A percentile compares a stretch with the other conserved stretches of the same genome.
Conservation (phyloP, 2,113 vertebrate genomes). For the Dissostichus mawsoni region DNA sequence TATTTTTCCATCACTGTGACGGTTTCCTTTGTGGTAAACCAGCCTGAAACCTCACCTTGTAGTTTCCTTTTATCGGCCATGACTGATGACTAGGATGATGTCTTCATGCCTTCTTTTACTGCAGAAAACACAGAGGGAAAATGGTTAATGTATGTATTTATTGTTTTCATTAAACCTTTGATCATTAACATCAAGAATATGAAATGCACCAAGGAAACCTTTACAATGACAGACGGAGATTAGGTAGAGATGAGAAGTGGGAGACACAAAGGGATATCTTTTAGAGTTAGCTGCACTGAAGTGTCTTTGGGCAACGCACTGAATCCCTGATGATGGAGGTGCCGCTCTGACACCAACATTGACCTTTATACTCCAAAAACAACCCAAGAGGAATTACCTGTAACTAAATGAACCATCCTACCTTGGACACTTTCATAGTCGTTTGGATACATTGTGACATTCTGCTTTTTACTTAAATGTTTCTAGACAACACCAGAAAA, state of each 20-base stretch:
- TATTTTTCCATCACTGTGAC: too few species aligned
- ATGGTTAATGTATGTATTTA: not conserved
- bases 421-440: not conserved
- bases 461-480: not conserved
- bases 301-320: not conserved
- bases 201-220: not conserved
- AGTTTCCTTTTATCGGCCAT: slow-evolving; percentile 98
- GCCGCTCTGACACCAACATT: too few species aligned
- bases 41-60: slow-evolving; percentile 83
- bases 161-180: not conserved
- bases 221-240: not conserved
- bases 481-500: not conserved
- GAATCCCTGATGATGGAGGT: not conserved
- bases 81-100: slow-evolving; percentile 89
- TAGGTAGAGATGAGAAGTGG: too few species aligned
- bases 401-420: not conserved
- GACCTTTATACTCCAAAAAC: not conserved
- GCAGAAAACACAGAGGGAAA: slow-evolving; percentile 16
- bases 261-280: not conserved
- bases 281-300: not conserved
- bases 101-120: slow-evolving; percentile 93
- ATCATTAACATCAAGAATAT: too few species aligned
- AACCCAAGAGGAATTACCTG: not conserved
- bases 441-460: not conserved
- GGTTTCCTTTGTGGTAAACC: too few species aligned